phyloP scores from a whole-genome alignment of 2,888 invertebrate species.

The Eupithecia centaureata region DNA sequence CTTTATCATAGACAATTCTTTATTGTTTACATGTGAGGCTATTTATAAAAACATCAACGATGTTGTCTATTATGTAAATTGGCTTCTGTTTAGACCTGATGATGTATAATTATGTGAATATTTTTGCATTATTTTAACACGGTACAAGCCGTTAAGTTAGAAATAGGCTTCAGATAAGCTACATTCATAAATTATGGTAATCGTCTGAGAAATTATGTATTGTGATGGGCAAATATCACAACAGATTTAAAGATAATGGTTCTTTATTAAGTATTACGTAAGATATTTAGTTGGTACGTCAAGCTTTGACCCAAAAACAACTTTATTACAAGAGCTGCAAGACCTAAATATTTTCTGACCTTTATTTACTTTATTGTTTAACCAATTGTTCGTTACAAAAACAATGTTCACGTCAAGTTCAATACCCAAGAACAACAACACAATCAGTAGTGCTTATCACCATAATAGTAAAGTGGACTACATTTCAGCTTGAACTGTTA shows the following conservation, averaged over 20 bases:
- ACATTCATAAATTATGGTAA: conserved; percentile 24
- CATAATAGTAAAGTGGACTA: conserved; percentile 23
- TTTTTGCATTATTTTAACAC: conserved; percentile 38
- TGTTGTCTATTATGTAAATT: conserved; percentile 32
- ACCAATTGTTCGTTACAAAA: conserved; percentile 2
- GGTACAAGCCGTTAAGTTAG: conserved; percentile 21
- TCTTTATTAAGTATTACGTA: not conserved
- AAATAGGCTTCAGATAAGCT: conserved; percentile 19
- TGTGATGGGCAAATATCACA: conserved; percentile 6
- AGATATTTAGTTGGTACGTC: not conserved
- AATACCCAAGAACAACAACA: conserved; percentile 24
- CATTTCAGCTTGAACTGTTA: conserved; percentile 18
- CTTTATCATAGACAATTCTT: not conserved
- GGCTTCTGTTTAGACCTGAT: conserved; percentile 32
- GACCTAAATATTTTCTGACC: not conserved
- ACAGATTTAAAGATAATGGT: conserved; percentile 6
- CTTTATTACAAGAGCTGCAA: not conserved
- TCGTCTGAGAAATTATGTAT: conserved; percentile 25
- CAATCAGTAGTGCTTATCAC: conserved; percentile 19
- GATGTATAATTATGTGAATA: conserved; percentile 36
- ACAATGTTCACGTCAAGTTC: conserved; percentile 23
- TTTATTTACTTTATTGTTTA: not conserved
- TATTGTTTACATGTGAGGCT: conserved; percentile 1
- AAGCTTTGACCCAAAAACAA: not conserved
- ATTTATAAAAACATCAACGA: conserved; percentile 13